phyloP scores from a whole-genome alignment of 2,113 vertebrate genomes.

The Condylura cristata region DNA sequence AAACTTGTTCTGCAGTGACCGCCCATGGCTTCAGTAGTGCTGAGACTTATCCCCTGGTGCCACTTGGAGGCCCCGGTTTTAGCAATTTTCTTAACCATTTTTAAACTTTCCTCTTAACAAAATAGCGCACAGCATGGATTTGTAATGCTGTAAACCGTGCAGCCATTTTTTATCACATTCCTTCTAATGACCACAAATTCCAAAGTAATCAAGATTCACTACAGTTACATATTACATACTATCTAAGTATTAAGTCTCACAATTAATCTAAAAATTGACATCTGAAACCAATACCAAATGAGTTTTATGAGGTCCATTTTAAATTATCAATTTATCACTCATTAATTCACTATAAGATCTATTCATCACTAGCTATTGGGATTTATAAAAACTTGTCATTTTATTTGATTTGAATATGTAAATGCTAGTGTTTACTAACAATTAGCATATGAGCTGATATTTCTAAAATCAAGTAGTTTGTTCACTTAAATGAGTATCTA shows the following conservation, averaged over 20 bases:
- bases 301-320: neutral
- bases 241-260: neutral
- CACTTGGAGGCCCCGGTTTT: too few species aligned
- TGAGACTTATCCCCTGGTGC: too few species aligned
- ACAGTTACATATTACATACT: neutral
- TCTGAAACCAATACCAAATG: conserved; percentile 6
- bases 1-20: too few species aligned
- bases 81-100: conserved; percentile 33
- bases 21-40: too few species aligned
- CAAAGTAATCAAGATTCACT: neutral
- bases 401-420: conserved; percentile 8
- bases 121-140: neutral
- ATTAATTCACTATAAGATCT: neutral
- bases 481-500: neutral
- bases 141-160: neutral
- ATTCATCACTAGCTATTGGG: neutral
- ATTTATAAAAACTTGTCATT: neutral
- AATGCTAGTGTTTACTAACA: neutral
- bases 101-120: conserved; percentile 7
- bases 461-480: conserved; percentile 36
- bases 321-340: neutral
- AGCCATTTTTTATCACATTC: neutral
- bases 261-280: neutral
- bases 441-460: neutral
- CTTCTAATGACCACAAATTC: neutral